Evolutionary conservation across 2,888 invertebrate species (phyloP).

Genomic region (Cantharis rufa): DNA sequence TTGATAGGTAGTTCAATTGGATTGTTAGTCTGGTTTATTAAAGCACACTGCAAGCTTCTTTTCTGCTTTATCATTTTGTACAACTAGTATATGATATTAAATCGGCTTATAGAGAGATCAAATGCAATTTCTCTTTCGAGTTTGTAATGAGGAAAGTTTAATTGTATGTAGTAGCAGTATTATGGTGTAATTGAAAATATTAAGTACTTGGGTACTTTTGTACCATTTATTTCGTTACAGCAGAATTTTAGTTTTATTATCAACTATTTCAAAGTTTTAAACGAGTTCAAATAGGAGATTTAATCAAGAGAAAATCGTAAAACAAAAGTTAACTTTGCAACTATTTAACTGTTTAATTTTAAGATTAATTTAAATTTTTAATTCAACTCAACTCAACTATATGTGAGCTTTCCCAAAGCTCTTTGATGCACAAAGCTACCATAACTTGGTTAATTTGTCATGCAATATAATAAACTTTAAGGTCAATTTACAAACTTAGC

Average conservation of each 20-base stretch:
- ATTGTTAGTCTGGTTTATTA: conserved; percentile 1
- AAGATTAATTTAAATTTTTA: background rate
- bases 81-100: background rate
- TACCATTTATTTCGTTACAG: background rate
- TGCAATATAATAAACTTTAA: conserved; percentile 14
- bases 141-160: background rate
- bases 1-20: conserved; percentile 15
- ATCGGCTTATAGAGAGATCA: background rate
- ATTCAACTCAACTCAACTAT: background rate
- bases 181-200: background rate
- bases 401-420: background rate
- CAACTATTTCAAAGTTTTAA: background rate
- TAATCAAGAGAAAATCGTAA: background rate
- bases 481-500: conserved; percentile 9
- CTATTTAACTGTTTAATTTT: background rate
- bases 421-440: background rate
- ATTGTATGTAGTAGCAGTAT: background rate
- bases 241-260: background rate
- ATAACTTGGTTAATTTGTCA: conserved; percentile 21
- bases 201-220: background rate
- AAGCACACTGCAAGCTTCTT: background rate
- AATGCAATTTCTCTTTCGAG: background rate
- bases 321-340: background rate
- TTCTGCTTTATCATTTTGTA: background rate
- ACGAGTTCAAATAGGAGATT: background rate